These are phyloP conservation scores for Callipepla squamata DNA, from an alignment of 2,113 vertebrate genomes.

Conservation along the genomic window DNA sequence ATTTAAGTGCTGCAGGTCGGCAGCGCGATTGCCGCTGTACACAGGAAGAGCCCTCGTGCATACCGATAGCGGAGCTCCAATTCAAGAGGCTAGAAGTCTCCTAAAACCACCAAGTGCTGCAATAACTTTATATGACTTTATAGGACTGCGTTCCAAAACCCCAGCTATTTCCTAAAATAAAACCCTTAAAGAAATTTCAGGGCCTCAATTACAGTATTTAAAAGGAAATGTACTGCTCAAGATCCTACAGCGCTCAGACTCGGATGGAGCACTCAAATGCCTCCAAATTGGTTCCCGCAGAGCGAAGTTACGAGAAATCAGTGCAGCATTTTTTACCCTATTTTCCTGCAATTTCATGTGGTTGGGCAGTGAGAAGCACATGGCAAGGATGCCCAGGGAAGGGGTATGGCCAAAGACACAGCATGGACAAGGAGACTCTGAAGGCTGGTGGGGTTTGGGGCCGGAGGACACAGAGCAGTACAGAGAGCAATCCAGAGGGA, in stretches of 20 bases:
- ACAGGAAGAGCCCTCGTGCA: neutral
- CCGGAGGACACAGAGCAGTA: neutral
- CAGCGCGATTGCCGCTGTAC: neutral
- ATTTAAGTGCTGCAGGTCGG: slow-evolving; percentile 62
- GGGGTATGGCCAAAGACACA: neutral
- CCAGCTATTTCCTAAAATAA: slow-evolving; percentile 55
- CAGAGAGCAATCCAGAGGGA: neutral
- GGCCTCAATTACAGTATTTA: slow-evolving; percentile 40
- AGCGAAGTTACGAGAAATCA: slow-evolving; percentile 58
- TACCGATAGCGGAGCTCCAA: neutral
- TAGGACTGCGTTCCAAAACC: slow-evolving; percentile 30
- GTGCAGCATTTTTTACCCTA: neutral
- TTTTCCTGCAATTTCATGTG: neutral
- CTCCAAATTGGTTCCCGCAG: slow-evolving; percentile 7
- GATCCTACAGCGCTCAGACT: neutral
- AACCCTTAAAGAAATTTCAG: slow-evolving; percentile 56
- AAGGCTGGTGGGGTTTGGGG: neutral
- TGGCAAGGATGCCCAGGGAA: slow-evolving; percentile 38
- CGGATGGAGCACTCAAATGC: neutral
- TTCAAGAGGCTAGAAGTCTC: slow-evolving; percentile 61
- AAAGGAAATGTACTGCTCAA: slow-evolving; percentile 53
- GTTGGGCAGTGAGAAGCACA: neutral
- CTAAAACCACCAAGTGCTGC: slow-evolving; percentile 57
- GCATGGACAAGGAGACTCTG: neutral
- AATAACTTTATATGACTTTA: slow-evolving; percentile 70